Percentiles rank a stretch among this genome's conserved stretches.
Evolutionary conservation across 2,113 vertebrate genomes (phyloP).

Genomic region (Carlito syrichta): DNA sequence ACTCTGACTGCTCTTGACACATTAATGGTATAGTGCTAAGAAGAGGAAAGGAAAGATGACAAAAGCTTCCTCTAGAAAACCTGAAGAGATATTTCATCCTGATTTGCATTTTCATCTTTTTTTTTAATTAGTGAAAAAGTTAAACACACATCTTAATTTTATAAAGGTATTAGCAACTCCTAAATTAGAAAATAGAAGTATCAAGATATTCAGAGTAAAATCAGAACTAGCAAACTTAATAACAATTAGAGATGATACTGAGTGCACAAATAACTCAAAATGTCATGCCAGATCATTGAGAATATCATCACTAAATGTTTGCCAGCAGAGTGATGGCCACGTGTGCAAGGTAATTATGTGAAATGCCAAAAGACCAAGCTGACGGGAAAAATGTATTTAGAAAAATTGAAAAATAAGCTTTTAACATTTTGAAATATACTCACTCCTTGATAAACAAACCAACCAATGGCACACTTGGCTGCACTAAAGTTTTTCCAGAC

Average conservation of each 20-base stretch:
- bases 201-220: slow-evolving; percentile 31
- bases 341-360: background rate
- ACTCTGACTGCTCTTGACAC: background rate
- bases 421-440: slow-evolving; percentile 23
- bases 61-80: background rate
- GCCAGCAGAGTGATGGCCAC: background rate
- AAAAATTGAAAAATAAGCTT: slow-evolving; percentile 17
- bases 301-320: slow-evolving; percentile 17
- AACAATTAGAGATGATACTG: slow-evolving; percentile 24
- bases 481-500: background rate
- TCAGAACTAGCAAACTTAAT: slow-evolving; percentile 47
- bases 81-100: slow-evolving; percentile 47
- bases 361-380: slow-evolving; percentile 10
- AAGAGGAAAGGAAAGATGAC: background rate
- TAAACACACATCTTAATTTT: slow-evolving; percentile 50
- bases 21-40: background rate
- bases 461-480: background rate
- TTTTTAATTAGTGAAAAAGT: slow-evolving; percentile 52
- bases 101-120: background rate
- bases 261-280: slow-evolving; percentile 25
- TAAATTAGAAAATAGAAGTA: slow-evolving; percentile 47
- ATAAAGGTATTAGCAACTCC: slow-evolving; percentile 53
- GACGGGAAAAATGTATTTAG: background rate
- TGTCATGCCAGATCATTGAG: background rate
- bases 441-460: background rate